These are phyloP conservation scores for Scelioninae gen. 1 DNA, from an alignment of 2,888 invertebrate species.

Conservation along the genomic window DNA sequence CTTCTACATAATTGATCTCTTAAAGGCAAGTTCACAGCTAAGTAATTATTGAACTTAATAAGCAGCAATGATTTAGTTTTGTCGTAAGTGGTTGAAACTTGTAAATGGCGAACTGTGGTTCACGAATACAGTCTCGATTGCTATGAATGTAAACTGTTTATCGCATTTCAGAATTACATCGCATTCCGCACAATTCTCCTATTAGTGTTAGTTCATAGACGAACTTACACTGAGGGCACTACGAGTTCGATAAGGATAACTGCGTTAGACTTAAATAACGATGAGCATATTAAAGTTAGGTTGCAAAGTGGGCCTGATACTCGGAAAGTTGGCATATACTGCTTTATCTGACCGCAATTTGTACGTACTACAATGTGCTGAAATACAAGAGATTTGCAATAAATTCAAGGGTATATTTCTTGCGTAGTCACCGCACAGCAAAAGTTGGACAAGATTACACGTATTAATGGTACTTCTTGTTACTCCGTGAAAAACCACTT, in stretches of 20 bases:
- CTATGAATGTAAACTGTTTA: slow-evolving; percentile 57
- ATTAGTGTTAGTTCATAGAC: slow-evolving; percentile 59
- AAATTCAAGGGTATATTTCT: slow-evolving; percentile 48
- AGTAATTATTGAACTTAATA: slow-evolving; percentile 29
- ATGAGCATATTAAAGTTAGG: slow-evolving; percentile 61
- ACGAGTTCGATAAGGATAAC: slow-evolving; percentile 64
- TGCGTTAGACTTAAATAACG: slow-evolving; percentile 66
- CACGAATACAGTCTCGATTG: slow-evolving; percentile 34
- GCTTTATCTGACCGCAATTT: slow-evolving; percentile 67
- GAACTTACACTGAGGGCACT: slow-evolving; percentile 54
- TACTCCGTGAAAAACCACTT: slow-evolving; percentile 24
- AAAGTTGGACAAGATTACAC: slow-evolving; percentile 56
- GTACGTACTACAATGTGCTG: slow-evolving; percentile 51
- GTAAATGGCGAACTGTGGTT: slow-evolving; percentile 24
- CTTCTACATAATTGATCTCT: slow-evolving; percentile 1
- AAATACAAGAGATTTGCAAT: slow-evolving; percentile 32
- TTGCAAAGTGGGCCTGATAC: slow-evolving; percentile 43
- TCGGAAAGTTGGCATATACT: slow-evolving; percentile 50
- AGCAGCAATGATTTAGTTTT: slow-evolving; percentile 42
- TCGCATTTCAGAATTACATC: slow-evolving; percentile 55
- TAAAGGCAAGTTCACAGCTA: slow-evolving; percentile 1
- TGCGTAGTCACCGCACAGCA: slow-evolving; percentile 13
- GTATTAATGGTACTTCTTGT: slow-evolving; percentile 52
- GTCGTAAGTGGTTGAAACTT: slow-evolving; percentile 32
- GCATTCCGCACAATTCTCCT: slow-evolving; percentile 29